phyloP scores from a whole-genome alignment of 2,113 vertebrate species.

The Castor canadensis region DNA sequence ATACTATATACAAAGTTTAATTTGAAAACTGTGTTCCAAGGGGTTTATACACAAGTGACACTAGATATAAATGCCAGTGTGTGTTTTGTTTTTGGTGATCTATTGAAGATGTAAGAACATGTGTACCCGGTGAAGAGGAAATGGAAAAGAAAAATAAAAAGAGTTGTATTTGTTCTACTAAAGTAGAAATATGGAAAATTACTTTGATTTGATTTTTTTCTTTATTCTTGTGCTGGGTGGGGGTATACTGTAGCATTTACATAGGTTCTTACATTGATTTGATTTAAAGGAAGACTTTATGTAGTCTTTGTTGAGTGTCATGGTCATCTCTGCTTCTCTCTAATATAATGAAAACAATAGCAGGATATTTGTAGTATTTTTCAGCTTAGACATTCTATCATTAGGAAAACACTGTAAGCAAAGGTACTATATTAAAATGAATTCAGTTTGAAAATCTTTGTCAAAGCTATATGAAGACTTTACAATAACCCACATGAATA shows the following conservation, averaged over 20 bases:
- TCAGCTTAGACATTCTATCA: background rate
- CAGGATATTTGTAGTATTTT: background rate
- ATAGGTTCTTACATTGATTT: too few species aligned
- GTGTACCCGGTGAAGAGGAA: background rate
- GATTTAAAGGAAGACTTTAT: background rate
- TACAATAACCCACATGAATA: background rate
- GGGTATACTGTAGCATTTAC: too few species aligned
- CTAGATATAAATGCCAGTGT: background rate
- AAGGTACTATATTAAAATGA: background rate
- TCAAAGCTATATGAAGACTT: background rate
- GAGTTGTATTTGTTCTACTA: background rate
- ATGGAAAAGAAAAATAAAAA: background rate
- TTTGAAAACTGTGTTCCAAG: background rate
- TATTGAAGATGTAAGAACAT: background rate
- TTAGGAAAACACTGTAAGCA: background rate
- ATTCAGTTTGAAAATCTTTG: background rate
- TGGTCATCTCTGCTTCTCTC: background rate
- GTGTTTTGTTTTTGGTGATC: background rate
- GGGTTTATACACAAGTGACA: background rate
- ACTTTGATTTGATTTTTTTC: background rate
- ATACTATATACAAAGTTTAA: background rate
- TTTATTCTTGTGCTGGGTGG: too few species aligned
- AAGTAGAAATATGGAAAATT: background rate
- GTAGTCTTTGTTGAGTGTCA: background rate
- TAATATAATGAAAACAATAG: background rate